These are phyloP conservation scores for Ladona fulva DNA, from an alignment of 1,140 invertebrate genomes.

Conservation along the genomic window DNA sequence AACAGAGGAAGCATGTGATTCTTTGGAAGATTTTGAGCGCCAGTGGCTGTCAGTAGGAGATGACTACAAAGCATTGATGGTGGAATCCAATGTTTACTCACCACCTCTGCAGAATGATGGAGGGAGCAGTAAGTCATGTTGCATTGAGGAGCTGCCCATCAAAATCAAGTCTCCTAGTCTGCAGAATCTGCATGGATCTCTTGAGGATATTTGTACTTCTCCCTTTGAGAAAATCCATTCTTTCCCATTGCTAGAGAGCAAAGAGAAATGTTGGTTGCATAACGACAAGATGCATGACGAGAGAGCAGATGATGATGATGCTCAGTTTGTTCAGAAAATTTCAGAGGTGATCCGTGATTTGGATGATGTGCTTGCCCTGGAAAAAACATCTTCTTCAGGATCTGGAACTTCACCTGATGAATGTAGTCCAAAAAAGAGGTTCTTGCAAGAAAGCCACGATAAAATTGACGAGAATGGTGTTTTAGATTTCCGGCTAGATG, in stretches of 20 bases:
- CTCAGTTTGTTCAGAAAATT: conserved; percentile 48
- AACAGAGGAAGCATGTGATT: conserved; percentile 30
- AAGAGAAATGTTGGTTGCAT: background rate
- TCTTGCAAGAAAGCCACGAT: background rate
- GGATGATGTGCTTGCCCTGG: conserved; percentile 51
- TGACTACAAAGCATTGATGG: conserved; percentile 30
- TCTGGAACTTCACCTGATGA: conserved; percentile 31
- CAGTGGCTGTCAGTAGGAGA: conserved; percentile 55
- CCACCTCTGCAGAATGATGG: background rate
- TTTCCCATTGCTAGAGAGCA: background rate
- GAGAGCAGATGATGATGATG: conserved; percentile 32
- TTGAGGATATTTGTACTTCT: conserved; percentile 42
- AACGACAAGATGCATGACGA: background rate
- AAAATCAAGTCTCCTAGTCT: conserved; percentile 39
- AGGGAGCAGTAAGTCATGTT: background rate
- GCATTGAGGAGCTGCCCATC: background rate
- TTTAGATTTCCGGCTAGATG: conserved; percentile 32
- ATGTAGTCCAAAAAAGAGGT: background rate
- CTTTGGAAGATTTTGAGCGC: conserved; percentile 52
- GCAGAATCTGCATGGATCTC: conserved; percentile 45
- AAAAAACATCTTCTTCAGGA: conserved; percentile 49
- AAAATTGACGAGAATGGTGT: conserved; percentile 25
- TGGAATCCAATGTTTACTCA: background rate
- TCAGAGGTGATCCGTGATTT: conserved; percentile 55
- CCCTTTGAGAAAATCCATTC: conserved; percentile 22